Conservation (phyloP, 2,888 invertebrate genomes). For the Hirtodrosophila duncani region DNA sequence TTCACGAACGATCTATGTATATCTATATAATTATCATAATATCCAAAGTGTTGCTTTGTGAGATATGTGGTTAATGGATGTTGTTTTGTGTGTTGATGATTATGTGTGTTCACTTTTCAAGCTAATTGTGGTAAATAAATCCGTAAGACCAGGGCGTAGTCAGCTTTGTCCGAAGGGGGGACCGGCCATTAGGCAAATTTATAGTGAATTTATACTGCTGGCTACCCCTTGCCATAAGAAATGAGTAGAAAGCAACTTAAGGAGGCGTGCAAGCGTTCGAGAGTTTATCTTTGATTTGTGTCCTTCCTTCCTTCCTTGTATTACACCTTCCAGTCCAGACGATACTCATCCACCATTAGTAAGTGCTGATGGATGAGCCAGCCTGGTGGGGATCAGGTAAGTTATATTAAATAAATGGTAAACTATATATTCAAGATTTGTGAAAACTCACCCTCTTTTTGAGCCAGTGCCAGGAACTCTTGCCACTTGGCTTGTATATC, state of each 20-base stretch:
- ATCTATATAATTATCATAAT: slow-evolving; percentile 48
- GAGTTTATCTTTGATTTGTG: no score
- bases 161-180: no score
- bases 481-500: slow-evolving; percentile 80
- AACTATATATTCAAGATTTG: neutral
- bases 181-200: no score
- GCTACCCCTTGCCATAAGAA: no score
- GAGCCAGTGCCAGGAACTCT: slow-evolving; percentile 76
- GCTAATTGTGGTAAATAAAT: no score
- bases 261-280: neutral
- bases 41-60: slow-evolving; percentile 51
- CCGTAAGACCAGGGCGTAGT: no score
- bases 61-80: slow-evolving; percentile 49
- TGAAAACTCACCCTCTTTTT: slow-evolving; percentile 77
- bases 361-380: slow-evolving; percentile 82
- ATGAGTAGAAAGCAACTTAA: slow-evolving; percentile 40
- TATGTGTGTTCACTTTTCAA: slow-evolving; percentile 12
- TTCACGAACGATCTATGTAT: slow-evolving; percentile 42
- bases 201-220: no score
- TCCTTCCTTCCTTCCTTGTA: no score
- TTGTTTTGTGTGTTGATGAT: no score
- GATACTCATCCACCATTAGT: slow-evolving; percentile 82
- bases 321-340: slow-evolving; percentile 78
- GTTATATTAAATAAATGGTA: neutral
- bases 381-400: slow-evolving; percentile 76